A percentile compares a stretch with the other conserved stretches of the same genome.
Conservation (phyloP, 2,888 invertebrate species). For the Perizoma affinitatum region DNA sequence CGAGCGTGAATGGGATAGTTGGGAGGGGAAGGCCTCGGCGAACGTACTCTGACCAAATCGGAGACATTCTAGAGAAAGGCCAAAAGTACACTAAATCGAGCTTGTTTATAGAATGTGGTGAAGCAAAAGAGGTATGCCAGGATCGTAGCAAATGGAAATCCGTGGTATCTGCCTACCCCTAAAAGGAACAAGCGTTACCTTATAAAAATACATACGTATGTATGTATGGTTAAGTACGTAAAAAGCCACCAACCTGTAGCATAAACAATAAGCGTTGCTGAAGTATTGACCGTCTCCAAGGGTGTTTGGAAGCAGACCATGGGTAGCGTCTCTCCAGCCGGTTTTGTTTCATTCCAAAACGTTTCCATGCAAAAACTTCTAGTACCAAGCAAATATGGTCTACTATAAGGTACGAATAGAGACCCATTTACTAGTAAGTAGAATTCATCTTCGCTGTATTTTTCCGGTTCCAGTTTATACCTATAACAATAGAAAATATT, state of each 20-base stretch:
- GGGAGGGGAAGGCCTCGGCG: too few species aligned
- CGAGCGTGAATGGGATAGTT: too few species aligned
- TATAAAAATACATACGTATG: too few species aligned
- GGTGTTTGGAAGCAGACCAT: constrained; percentile 80
- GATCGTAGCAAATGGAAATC: too few species aligned
- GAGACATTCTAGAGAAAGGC: too few species aligned
- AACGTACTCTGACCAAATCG: too few species aligned
- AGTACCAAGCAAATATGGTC: constrained; percentile 74
- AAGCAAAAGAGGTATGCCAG: too few species aligned
- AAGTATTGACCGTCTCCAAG: constrained; percentile 61
- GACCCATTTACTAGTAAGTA: constrained; percentile 85
- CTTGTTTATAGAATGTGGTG: too few species aligned
- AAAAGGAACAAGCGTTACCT: too few species aligned
- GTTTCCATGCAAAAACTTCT: constrained; percentile 86
- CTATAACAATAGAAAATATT: constrained; percentile 54
- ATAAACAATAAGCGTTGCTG: constrained; percentile 68
- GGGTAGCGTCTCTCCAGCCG: constrained; percentile 77
- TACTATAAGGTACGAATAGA: constrained; percentile 77
- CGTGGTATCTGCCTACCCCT: too few species aligned
- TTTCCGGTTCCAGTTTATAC: constrained; percentile 81
- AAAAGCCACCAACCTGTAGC: constrained; percentile 61
- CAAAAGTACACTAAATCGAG: too few species aligned
- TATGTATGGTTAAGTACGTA: background rate
- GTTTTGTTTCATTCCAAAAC: constrained; percentile 72
- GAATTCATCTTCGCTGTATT: constrained; percentile 78